A percentile compares a stretch with the other conserved stretches of the same genome.
Conservation (phyloP, 2,113 vertebrate species). For the Stomatorhinus ivindoensis region DNA sequence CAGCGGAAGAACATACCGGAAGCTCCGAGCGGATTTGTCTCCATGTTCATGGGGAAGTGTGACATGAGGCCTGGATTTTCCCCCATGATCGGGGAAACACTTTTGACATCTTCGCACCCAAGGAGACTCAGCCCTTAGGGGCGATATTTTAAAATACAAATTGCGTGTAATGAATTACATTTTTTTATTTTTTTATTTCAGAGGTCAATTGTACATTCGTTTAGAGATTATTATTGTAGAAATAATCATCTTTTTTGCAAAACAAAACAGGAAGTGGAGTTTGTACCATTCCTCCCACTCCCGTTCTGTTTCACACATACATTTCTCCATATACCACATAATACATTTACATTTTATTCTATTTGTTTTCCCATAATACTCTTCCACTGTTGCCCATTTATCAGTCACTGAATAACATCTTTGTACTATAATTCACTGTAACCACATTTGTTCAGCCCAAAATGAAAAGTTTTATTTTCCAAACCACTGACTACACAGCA, state of each 20-base stretch:
- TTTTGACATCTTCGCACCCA: slow-evolving; percentile 40
- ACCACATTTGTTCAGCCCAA: not conserved
- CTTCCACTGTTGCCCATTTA: not conserved
- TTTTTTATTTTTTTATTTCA: slow-evolving; percentile 37
- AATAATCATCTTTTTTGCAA: slow-evolving; percentile 2
- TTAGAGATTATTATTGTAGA: not conserved
- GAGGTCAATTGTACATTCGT: slow-evolving; percentile 8
- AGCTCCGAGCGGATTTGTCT: slow-evolving; percentile 38
- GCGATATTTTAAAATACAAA: slow-evolving; percentile 33
- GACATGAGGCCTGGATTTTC: slow-evolving; percentile 43
- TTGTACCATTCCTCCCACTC: not conserved
- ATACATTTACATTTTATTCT: not conserved
- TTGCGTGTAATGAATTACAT: slow-evolving; percentile 42
- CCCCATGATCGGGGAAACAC: slow-evolving; percentile 35
- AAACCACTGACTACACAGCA: not conserved
- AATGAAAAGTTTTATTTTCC: slow-evolving; percentile 3
- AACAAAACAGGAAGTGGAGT: slow-evolving; percentile 8
- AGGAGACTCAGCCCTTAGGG: slow-evolving; percentile 41
- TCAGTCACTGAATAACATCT: not conserved
- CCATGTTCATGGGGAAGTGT: slow-evolving; percentile 30
- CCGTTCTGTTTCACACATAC: not conserved
- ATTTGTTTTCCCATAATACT: not conserved
- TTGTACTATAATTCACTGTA: not conserved
- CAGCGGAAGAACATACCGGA: slow-evolving; percentile 22
- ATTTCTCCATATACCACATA: not conserved